Evolutionary conservation across 2,888 invertebrate species (phyloP).

Genomic region (Sesia apiformis): DNA sequence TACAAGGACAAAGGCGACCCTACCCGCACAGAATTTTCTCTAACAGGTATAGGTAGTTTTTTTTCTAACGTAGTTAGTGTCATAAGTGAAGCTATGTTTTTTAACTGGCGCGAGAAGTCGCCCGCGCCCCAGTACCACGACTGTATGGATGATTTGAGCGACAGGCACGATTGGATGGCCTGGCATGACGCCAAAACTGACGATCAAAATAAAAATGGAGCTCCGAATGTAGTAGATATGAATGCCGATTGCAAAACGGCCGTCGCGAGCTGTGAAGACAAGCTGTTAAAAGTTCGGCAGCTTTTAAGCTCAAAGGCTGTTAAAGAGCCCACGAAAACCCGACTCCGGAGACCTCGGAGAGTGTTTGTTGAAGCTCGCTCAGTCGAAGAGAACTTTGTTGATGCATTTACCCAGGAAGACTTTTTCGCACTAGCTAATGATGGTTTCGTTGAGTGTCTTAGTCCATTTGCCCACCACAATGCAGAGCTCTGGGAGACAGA

Average conservation of each 20-base stretch:
- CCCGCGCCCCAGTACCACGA: slow-evolving; percentile 30
- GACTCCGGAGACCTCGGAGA: slow-evolving; percentile 27
- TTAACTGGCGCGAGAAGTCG: slow-evolving; percentile 33
- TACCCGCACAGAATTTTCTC: slow-evolving; percentile 15
- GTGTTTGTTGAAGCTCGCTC: slow-evolving; percentile 41
- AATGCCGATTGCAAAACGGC: slow-evolving; percentile 33
- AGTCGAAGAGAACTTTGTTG: slow-evolving; percentile 47
- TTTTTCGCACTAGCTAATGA: slow-evolving; percentile 33
- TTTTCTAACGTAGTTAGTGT: slow-evolving; percentile 49
- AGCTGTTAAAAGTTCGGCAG: slow-evolving; percentile 40
- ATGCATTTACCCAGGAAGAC: slow-evolving; percentile 50
- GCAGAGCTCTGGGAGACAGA: slow-evolving; percentile 27
- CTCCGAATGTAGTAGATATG: slow-evolving; percentile 33
- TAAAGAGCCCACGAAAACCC: slow-evolving; percentile 16
- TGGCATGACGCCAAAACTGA: slow-evolving; percentile 41
- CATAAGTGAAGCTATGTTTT: slow-evolving; percentile 46
- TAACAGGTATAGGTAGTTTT: slow-evolving; percentile 42
- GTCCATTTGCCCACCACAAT: slow-evolving; percentile 28
- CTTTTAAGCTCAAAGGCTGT: slow-evolving; percentile 28
- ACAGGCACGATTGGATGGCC: slow-evolving; percentile 12
- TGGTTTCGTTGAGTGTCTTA: slow-evolving; percentile 30
- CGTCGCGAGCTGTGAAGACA: slow-evolving; percentile 46
- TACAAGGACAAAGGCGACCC: background rate
- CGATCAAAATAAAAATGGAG: slow-evolving; percentile 49
- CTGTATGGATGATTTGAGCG: slow-evolving; percentile 26